Evolutionary conservation across 2,888 invertebrate species (phyloP).

Genomic region (Andrena praecox): DNA sequence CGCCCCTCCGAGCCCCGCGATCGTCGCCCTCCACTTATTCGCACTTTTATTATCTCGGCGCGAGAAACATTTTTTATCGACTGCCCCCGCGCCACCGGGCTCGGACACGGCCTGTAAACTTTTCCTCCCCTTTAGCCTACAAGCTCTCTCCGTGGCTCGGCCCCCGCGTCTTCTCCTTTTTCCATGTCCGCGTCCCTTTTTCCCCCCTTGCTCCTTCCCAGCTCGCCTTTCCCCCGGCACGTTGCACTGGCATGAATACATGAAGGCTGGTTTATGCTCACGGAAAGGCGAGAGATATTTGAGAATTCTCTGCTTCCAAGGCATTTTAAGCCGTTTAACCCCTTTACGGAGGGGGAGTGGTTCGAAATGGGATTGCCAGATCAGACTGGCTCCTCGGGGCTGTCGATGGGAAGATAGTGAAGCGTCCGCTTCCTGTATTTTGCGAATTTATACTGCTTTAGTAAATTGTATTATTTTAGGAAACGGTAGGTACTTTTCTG

Average conservation of each 20-base stretch:
- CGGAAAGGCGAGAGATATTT: constrained; percentile 42
- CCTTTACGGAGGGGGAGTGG: background rate
- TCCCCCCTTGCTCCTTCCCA: constrained; percentile 39
- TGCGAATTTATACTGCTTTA: no score
- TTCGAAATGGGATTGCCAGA: background rate
- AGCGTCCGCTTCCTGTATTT: no score
- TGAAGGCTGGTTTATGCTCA: constrained; percentile 60
- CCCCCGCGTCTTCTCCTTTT: constrained; percentile 33
- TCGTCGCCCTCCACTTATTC: constrained; percentile 73
- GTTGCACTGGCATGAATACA: constrained; percentile 67
- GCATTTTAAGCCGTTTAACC: background rate
- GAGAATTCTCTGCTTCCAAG: constrained; percentile 27
- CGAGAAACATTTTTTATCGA: constrained; percentile 82
- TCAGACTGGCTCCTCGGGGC: no score
- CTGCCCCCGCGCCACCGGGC: constrained; percentile 67
- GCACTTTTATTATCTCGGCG: constrained; percentile 82
- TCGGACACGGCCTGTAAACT: constrained; percentile 80
- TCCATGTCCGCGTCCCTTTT: constrained; percentile 34
- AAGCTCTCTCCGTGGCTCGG: constrained; percentile 15
- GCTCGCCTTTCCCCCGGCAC: constrained; percentile 36
- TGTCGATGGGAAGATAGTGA: no score
- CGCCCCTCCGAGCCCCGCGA: constrained; percentile 22
- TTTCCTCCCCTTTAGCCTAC: constrained; percentile 62
- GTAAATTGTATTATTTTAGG: no score
- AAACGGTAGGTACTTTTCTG: no score